Evolutionary conservation across 2,797 vertebrate species (phyloP).

Genomic region (Prunella strophiata): DNA sequence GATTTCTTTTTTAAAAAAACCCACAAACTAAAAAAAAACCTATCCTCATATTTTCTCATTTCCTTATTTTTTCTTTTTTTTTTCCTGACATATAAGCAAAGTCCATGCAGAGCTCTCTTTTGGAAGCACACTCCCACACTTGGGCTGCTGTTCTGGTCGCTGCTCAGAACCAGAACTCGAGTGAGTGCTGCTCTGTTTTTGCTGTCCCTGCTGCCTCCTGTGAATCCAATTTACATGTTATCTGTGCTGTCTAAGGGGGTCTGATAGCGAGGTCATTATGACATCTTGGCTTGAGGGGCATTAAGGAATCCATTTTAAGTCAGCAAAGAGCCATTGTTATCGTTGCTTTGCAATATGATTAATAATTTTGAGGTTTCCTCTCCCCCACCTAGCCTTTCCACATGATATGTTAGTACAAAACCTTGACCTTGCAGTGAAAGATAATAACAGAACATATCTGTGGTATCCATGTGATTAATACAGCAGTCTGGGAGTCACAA

Average conservation of each 20-base stretch:
- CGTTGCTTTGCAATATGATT: slow-evolving; percentile 51
- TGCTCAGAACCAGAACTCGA: background rate
- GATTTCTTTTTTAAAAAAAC: background rate
- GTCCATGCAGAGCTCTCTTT: background rate
- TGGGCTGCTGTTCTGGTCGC: no score
- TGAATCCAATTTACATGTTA: background rate
- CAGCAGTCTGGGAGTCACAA: slow-evolving; percentile 43
- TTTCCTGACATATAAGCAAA: fast-evolving
- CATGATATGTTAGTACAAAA: slow-evolving; percentile 54
- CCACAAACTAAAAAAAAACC: background rate
- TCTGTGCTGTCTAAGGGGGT: background rate
- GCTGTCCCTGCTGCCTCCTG: background rate
- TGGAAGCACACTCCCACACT: background rate
- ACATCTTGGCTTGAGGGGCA: slow-evolving; percentile 38
- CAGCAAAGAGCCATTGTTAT: slow-evolving; percentile 54
- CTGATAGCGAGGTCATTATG: slow-evolving; percentile 51
- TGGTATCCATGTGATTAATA: slow-evolving; percentile 76
- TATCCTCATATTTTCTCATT: fast-evolving
- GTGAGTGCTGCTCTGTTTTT: background rate
- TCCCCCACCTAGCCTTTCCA: background rate
- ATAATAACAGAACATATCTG: slow-evolving; percentile 70
- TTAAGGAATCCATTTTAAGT: slow-evolving; percentile 63
- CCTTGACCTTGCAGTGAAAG: slow-evolving; percentile 76
- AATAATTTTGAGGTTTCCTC: slow-evolving; percentile 64
- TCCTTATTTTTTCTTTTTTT: no score